Evolutionary conservation across 2,888 invertebrate species (phyloP), one percentile per base, ranked within the genome.

Genomic region (Drosophila anceps): DNA sequence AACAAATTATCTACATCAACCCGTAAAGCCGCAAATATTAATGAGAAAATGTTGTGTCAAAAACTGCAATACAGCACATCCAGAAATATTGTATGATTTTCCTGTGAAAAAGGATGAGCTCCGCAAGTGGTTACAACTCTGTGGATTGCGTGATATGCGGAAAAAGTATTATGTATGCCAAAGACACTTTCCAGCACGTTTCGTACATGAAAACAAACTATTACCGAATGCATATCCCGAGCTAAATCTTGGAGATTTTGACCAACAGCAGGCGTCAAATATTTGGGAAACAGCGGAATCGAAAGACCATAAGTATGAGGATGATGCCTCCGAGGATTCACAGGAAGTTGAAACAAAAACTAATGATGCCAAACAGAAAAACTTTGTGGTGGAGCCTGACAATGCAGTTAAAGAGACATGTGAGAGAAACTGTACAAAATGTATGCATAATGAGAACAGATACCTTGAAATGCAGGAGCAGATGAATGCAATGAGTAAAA

Each of bases 41-140:
- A 9, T n/a, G 0, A 41, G 77, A 0, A 79, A 53, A 18, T 82
- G 81, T 31, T 39, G 62, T 20, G n/a, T 73, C 18, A 48, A 15
- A 1, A 68, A 58, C 12, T 80, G 83, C 33, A 4, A 13, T 2
- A 27, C 60, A 4, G 39, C 10, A 13, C 29, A 48, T 0, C 50
- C 67, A 2, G 33, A 59, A 9, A 67, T 18, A 18, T 20, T 82
- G 10, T 44, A 82, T 9, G 8, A 15, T 5, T 76, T 80, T 51
- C 81, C 81, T n/a, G n/a, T 27, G 1, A 24, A 66, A 4, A 24
- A 43, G 1, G 46, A 66, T n/a, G 1, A 7, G 4, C 64, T 70
- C 5, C n/a, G 37, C 4, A 41, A 31, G 20, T 79, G 82, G 79
- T 18, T 82, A 4, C 29, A 78, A 4, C 31, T 60, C n/a, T 79